Evolutionary conservation across 2,888 invertebrate genomes (phyloP), one percentile per base, ranked within the genome.

Genomic region (Mystacides longicornis): DNA sequence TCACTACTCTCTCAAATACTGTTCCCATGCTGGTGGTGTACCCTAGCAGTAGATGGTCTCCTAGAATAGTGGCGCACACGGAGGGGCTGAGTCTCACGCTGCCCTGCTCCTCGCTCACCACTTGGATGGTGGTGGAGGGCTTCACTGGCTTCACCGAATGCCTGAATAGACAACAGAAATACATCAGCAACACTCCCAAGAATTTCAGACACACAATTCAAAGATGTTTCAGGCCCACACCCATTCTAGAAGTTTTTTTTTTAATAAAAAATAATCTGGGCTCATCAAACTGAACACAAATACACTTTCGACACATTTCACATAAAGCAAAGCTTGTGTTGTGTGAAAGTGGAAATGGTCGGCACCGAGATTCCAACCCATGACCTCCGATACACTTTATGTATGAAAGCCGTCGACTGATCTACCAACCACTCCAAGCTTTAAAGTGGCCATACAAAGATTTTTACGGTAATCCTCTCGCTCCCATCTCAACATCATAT

Each of bases 41-140:
- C 11, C 61, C 61, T 2, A 61, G 20, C 14, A 61, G 48, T 3
- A 61, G 48, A 4, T 50, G 22, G 31, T 59, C 57, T 1, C 23
- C 42, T 5, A 23, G 22, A 7, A 58, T 18, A 11, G 37, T 50
- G 16, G 52, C 54, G 31, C 59, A 60, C 1, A 43, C 21, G 1
- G 65, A 55, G 0, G 70, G 65, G 2, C 70, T 69, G 1, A 65
- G 65, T 2, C 57, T 62, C 60, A 77, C 0, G 71, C 75, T 0
- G 69, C 53, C 1, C 73, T 23, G 71, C 46, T 69, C 69, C 62
- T 85, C 82, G 1, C 80, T 73, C 0, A 79, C 80, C 16, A 87
- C 76, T 67, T 80, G 77, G 16, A 87, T 68, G 14, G 80, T 83
- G 9, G 81, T 70, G 63, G 73, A 77, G 3, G 86, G 84, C 69